Base-by-base conservation (phyloP, 2,888 invertebrate species). In the Dicyrtoma fusca region DNA sequence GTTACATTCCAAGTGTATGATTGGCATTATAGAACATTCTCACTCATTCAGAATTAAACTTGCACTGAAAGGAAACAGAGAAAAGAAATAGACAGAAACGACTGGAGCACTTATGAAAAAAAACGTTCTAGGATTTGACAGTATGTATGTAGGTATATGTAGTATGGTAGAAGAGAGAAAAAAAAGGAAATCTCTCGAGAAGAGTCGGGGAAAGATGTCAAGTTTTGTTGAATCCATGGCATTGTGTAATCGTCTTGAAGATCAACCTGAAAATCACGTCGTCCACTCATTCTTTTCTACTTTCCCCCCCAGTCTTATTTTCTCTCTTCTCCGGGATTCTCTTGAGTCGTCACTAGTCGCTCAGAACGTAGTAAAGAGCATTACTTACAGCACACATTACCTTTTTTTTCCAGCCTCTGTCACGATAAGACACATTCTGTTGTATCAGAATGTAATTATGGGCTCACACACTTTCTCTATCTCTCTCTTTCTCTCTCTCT, bases 191-290 rank as follows among this genome's bases (percentile, higher is more conserved):
- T 23, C 10, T 21, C 25, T 23, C n/a, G 44, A 17, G 62, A 23
- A 57, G 68, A 65, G 42, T 34, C 23, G 55, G 62, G 34, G 45
- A 69, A 42, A 47, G 69, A 72, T 72, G 72, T 72, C 73, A 73
- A 73, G 69, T 65, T 73, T 71, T 70, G 65, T 71, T 53, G 59
- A 74, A 71, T 71, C 66, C 61, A 69, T 71, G 69, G 64, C 49
- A 71, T 13, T 69, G 71, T 68, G 63, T 71, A 74, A 74, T 74
- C 74, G 69, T 63, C 63, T 68, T 64, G 69, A 71, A 71, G 71
- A 74, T 74, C 74, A 69, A 57, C 59, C 59, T 51, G 63, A 61
- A 71, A 74, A 71, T 74, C 74, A 74, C 74, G 74, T 71, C 57
- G 23, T 64, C 51, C 57, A 26, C 45, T 71, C 47, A 42, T 55